These are phyloP conservation scores for Mamestra configurata DNA, from an alignment of 1,140 invertebrate species.

Conservation along the genomic window DNA sequence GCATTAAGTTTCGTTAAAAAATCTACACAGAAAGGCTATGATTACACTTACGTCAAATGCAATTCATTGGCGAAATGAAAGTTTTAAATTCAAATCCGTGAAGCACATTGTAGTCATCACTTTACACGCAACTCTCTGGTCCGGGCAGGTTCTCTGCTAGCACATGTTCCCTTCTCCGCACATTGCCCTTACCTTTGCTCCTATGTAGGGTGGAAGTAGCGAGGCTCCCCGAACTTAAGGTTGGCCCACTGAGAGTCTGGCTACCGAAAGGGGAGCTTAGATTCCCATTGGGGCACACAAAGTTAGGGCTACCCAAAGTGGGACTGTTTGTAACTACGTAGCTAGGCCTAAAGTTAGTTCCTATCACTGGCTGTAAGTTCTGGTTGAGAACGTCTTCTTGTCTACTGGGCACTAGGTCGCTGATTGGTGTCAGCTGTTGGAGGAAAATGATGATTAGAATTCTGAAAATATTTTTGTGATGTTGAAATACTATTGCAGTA, in stretches of 20 bases:
- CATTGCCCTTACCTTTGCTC: conserved; percentile 78
- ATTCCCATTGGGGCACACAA: conserved; percentile 83
- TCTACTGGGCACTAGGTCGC: conserved; percentile 69
- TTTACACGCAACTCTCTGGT: conserved; percentile 82
- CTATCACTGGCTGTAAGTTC: conserved; percentile 72
- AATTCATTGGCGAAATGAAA: conserved; percentile 53
- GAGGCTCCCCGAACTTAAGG: conserved; percentile 80
- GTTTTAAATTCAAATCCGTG: conserved; percentile 33
- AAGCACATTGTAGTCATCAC: conserved; percentile 50
- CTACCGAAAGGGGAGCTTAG: conserved; percentile 78
- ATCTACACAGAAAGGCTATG: background rate
- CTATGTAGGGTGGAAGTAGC: conserved; percentile 81
- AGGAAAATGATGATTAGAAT: conserved; percentile 39
- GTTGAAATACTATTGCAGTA: too few species aligned
- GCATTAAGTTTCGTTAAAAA: conserved; percentile 13
- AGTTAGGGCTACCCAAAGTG: conserved; percentile 84
- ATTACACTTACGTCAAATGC: conserved; percentile 49
- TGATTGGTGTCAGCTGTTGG: conserved; percentile 74
- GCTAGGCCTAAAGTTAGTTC: conserved; percentile 80
- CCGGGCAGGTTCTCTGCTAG: conserved; percentile 82
- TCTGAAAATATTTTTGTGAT: too few species aligned
- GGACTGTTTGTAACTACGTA: conserved; percentile 80
- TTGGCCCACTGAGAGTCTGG: conserved; percentile 78
- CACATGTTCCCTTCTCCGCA: conserved; percentile 83
- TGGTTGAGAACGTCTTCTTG: conserved; percentile 82